A percentile compares a stretch with the other conserved stretches of the same genome.
These are phyloP conservation scores for Brachionus angularis DNA, from an alignment of 1,140 invertebrate species.

Conservation along the genomic window DNA sequence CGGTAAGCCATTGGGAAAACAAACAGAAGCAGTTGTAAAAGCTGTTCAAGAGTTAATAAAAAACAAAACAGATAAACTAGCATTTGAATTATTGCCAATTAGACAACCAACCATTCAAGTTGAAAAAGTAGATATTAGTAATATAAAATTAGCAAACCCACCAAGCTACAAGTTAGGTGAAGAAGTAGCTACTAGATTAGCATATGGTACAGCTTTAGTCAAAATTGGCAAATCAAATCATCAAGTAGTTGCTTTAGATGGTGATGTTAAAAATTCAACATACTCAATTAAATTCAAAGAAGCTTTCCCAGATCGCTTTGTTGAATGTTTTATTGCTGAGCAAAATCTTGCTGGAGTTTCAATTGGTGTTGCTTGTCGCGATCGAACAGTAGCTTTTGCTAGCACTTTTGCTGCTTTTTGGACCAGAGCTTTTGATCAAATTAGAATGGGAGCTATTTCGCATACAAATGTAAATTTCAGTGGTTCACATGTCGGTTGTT, in stretches of 20 bases:
- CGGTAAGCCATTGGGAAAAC: constrained; percentile 83
- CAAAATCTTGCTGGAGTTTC: constrained; percentile 95
- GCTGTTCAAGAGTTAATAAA: constrained; percentile 27
- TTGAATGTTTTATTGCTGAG: constrained; percentile 98
- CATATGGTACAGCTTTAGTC: constrained; percentile 86
- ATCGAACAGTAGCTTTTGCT: constrained; percentile 81
- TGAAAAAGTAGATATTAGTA: constrained; percentile 68
- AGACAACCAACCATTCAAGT: constrained; percentile 68
- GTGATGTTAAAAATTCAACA: constrained; percentile 97
- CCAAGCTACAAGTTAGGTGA: constrained; percentile 74
- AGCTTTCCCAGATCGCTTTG: constrained; percentile 68
- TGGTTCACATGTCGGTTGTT: constrained; percentile 89
- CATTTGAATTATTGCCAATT: constrained; percentile 61
- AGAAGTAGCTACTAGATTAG: constrained; percentile 78
- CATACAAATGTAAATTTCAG: constrained; percentile 94
- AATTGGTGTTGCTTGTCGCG: constrained; percentile 78
- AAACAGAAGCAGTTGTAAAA: constrained; percentile 66
- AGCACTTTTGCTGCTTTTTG: constrained; percentile 98
- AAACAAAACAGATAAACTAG: background rate
- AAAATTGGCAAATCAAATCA: constrained; percentile 77
- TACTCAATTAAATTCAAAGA: constrained; percentile 83
- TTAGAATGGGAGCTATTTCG: constrained; percentile 97
- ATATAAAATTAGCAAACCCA: constrained; percentile 68
- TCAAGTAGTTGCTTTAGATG: constrained; percentile 84
- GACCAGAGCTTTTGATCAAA: constrained; percentile 86